These are phyloP conservation scores for Hedychridium roseum DNA, from an alignment of 2,888 invertebrate genomes.

Conservation along the genomic window DNA sequence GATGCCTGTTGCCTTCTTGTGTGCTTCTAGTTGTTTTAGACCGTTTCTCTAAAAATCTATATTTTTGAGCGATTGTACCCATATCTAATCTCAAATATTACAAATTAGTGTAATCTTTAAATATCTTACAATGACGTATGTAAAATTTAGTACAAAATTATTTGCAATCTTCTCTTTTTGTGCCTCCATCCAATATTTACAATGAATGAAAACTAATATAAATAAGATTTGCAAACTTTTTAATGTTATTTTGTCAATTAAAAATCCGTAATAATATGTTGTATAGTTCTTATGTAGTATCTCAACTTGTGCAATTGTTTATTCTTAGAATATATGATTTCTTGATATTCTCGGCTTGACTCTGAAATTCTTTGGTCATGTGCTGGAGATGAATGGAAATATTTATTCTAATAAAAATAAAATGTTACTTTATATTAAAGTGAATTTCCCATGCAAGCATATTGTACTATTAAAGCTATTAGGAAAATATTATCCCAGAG, in stretches of 20 bases:
- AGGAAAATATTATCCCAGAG: slow-evolving; percentile 3
- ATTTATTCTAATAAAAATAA: not conserved
- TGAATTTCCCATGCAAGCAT: too few species aligned
- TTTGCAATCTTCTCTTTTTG: slow-evolving; percentile 3
- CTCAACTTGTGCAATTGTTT: not conserved
- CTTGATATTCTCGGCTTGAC: too few species aligned
- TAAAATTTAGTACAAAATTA: not conserved
- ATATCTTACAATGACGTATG: slow-evolving; percentile 24
- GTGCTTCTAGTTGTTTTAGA: not conserved
- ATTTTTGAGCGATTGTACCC: slow-evolving; percentile 14
- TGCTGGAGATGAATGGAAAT: slow-evolving; percentile 4
- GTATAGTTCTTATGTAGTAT: slow-evolving; percentile 17
- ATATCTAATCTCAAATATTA: slow-evolving; percentile 28
- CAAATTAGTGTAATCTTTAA: slow-evolving; percentile 29
- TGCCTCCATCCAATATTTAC: slow-evolving; percentile 9
- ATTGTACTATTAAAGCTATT: not conserved
- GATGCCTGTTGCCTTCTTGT: slow-evolving; percentile 15
- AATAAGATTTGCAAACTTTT: slow-evolving; percentile 19
- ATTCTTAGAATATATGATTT: too few species aligned
- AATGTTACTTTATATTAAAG: not conserved
- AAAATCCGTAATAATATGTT: not conserved
- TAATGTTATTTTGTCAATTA: not conserved
- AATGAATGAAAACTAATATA: slow-evolving; percentile 30
- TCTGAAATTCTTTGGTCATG: slow-evolving; percentile 29
- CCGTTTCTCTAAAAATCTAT: not conserved